These are phyloP conservation scores for Cochlearius cochlearius DNA, from an alignment of 2,113 vertebrate species.

Conservation along the genomic window DNA sequence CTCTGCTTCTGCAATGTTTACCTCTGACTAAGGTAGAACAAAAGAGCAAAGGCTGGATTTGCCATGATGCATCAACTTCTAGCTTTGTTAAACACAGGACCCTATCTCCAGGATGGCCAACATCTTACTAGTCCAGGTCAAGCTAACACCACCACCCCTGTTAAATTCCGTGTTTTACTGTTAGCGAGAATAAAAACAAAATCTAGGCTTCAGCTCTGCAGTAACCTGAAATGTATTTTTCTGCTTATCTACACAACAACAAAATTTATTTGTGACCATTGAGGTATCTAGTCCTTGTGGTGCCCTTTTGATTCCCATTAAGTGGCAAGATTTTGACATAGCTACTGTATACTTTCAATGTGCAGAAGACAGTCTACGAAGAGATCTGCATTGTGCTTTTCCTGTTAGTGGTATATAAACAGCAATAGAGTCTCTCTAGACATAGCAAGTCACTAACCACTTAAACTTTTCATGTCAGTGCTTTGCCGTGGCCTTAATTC, in stretches of 20 bases:
- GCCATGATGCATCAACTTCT: background rate
- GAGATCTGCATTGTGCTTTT: background rate
- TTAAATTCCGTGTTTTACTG: background rate
- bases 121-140: background rate
- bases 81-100: background rate
- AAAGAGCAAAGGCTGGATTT: slow-evolving; percentile 1
- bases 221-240: background rate
- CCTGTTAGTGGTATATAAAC: background rate
- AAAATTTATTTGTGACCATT: background rate
- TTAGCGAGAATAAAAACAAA: background rate
- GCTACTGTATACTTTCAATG: background rate
- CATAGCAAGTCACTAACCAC: background rate
- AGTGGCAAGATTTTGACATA: background rate
- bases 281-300: background rate
- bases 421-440: background rate
- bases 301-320: background rate
- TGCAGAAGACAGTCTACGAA: background rate
- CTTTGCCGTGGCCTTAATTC: background rate
- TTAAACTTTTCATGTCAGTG: background rate
- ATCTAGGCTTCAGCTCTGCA: background rate
- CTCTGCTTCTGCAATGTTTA: background rate
- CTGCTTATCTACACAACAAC: background rate
- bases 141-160: background rate
- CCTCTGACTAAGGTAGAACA: background rate
- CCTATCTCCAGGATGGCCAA: background rate